Base-by-base conservation (phyloP, 2,888 invertebrate species). In the Drosophila diplacantha region DNA sequence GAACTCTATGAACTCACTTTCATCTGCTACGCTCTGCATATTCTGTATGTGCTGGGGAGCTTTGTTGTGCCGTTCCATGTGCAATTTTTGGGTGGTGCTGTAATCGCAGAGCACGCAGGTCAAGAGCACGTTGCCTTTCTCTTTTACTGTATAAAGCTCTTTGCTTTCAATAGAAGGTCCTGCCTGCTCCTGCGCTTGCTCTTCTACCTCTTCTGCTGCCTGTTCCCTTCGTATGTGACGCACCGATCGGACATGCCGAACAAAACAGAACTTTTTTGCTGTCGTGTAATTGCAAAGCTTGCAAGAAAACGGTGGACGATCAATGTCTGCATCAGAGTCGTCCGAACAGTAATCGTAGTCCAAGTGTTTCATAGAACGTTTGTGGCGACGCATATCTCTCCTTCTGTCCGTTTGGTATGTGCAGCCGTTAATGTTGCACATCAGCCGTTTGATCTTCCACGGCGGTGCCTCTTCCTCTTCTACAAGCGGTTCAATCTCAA, bases 261-360 rank as follows among this genome's bases (percentile, higher is more conserved):
- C 41, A n/a, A 32, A 66, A 37, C 51, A 34, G 18, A 51, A 66
- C 3, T 41, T 26, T 3, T 49, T 66, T 12, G 60, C 65, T 1
- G 65, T 66, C 11, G 18, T 68, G 37, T 66, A 66, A 7, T 20
- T 20, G 18, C 65, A 66, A 3, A 37, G 18, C 3, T 22, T n/a
- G 9, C 65, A 66, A 3, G 26, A 29, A 41, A 37, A 66, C 7
- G 51, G 39, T 1, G 59, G 16, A 12, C 59, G n/a, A 9, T 59
- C 58, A 2, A 68, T 11, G 14, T 66, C 68, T 7, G 68, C 52
- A 0, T 52, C 68, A 2, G 68, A 59, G 3, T 67, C 65, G 9
- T 52, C 65, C n/a, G 59, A 59, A 47, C 18, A 38, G 11, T 6
- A 52, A 12, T 55, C 32, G 24, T 50, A 29, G 8, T 29, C 8